Conservation (phyloP, 2,113 vertebrate species). For the Nibea coibor region DNA sequence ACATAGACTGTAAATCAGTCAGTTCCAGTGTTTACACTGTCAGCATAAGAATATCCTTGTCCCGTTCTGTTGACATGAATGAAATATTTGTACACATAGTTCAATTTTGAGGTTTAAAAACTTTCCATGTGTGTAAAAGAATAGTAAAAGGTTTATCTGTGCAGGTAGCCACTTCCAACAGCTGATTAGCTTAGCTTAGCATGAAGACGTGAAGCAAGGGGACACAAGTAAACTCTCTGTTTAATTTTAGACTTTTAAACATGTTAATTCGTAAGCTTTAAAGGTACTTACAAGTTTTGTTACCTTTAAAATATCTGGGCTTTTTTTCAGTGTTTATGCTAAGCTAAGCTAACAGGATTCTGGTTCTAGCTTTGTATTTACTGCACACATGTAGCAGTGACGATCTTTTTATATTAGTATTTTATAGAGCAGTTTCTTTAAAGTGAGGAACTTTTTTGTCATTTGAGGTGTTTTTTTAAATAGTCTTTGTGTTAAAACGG, state of each 20-base stretch:
- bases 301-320: not conserved
- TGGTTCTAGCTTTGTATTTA: not conserved
- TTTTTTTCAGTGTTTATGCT: too few relatives aligned
- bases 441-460: not conserved
- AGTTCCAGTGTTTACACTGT: not conserved
- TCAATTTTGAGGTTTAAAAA: constrained; percentile 6
- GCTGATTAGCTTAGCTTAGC: not conserved
- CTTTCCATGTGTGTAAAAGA: not conserved
- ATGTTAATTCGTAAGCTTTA: not conserved
- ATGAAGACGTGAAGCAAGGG: not conserved
- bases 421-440: not conserved
- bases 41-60: not conserved
- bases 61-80: not conserved
- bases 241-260: too few relatives aligned
- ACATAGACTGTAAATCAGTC: not conserved
- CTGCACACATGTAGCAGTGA: not conserved
- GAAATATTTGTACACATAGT: not conserved
- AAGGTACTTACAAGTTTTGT: not conserved
- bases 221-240: not conserved
- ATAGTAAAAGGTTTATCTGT: not conserved
- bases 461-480: not conserved
- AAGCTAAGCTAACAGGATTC: not conserved
- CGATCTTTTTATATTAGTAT: not conserved
- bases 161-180: not conserved
- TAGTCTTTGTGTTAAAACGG: constrained; percentile 6